Percentiles rank a stretch among this genome's conserved stretches.
Conservation (phyloP, 2,797 vertebrate species). For the Trachops cirrhosus region DNA sequence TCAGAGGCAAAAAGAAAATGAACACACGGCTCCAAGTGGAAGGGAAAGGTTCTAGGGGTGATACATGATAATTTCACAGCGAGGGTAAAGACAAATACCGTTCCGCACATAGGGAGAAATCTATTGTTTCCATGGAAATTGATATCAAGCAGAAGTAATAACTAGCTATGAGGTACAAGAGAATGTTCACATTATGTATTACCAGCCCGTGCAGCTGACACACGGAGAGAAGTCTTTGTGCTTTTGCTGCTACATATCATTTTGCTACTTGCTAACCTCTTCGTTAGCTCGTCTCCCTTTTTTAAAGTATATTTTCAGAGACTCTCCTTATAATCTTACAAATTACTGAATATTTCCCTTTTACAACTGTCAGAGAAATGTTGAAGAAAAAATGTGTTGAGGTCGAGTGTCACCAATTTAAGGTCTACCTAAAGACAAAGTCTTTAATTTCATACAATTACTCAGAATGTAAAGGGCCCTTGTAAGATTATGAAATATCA, state of each 20-base stretch:
- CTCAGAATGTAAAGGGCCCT: not conserved
- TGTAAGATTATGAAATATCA: not conserved
- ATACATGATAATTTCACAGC: constrained; percentile 45
- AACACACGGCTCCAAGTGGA: not conserved
- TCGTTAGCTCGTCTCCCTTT: not conserved
- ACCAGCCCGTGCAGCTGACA: constrained; percentile 40
- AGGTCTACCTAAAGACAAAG: constrained; percentile 34
- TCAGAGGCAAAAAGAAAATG: constrained; percentile 23
- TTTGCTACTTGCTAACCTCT: constrained; percentile 61
- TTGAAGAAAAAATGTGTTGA: not conserved
- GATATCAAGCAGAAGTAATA: constrained; percentile 74
- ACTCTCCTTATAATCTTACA: not conserved
- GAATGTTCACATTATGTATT: constrained; percentile 54
- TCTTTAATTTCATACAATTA: constrained; percentile 39
- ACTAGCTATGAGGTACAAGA: constrained; percentile 45
- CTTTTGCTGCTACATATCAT: constrained; percentile 25
- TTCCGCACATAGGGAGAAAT: constrained; percentile 39
- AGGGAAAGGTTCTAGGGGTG: not conserved
- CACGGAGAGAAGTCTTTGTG: constrained; percentile 24
- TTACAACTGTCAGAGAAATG: constrained; percentile 8
- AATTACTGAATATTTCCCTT: constrained; percentile 9
- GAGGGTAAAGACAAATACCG: constrained; percentile 39
- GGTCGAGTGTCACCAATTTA: not conserved
- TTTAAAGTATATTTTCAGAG: constrained; percentile 41
- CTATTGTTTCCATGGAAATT: constrained; percentile 71